Evolutionary conservation across 2,888 invertebrate species (phyloP), one percentile per base, ranked within the genome.

Genomic region (Omphaloscelis lunosa): DNA sequence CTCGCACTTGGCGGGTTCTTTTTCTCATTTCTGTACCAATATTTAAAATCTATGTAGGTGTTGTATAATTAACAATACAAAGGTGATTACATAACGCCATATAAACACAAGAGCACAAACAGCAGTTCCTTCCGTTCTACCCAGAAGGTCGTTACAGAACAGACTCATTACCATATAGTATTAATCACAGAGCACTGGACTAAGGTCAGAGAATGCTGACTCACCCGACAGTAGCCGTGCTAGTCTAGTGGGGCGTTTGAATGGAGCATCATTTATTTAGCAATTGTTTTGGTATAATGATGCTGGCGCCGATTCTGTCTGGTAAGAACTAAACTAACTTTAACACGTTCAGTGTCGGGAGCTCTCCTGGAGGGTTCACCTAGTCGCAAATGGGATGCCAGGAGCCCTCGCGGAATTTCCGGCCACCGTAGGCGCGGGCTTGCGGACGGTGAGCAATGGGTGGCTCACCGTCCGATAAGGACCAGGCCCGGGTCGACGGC

Each of bases 141-240:
- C 11, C n/a, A 61, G 80, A 84, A 91, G 91, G 90, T 75, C 87
- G 72, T 45, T 15, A 72, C 85, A 84, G 87, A 91, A 88, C 88
- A 88, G 84, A 79, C 79, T 80, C 82, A 87, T 90, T 90, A 90
- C 84, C 86, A 84, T 77, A 75, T 23, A 72, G 70, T 80, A 85
- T 89, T 82, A 88, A 91, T 91, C 85, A 86, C 72, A 71, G 65
- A 56, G 69, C 68, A 72, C 15, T 75, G 41, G 48, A 67, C 86
- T 75, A 80, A 91, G 91, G 91, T 90, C 87, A 86, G 58, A 58
- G 15, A 53, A 39, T 87, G 89, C 82, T 87, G 86, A 87, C 59
- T 85, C 85, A 85, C 5, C 27, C 17, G 11, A 53, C 69, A 71
- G 63, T 53, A 63, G 63, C 51, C 12, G 39, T 72, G 71, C 63